phyloP scores from a whole-genome alignment of 2,888 invertebrate genomes.

The Psylliodes chrysocephalus region DNA sequence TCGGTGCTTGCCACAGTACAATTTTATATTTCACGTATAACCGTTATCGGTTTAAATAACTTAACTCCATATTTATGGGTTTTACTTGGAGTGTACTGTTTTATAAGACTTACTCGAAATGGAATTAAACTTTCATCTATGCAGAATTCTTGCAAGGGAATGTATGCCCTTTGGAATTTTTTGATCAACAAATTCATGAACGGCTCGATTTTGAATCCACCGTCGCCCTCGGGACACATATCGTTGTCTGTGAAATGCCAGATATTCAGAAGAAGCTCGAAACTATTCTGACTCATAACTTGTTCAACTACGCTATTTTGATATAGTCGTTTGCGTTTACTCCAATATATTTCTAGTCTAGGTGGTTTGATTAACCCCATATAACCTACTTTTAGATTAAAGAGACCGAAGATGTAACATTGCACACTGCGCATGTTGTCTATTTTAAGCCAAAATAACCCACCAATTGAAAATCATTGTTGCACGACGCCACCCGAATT shows the following conservation, averaged over 20 bases:
- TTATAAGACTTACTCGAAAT: conserved; percentile 20
- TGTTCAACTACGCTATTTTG: background rate
- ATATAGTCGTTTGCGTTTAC: background rate
- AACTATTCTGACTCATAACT: conserved; percentile 10
- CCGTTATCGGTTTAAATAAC: conserved; percentile 15
- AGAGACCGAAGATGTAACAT: no score
- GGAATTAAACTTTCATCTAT: conserved; percentile 26
- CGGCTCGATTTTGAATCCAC: background rate
- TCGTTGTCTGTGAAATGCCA: conserved; percentile 12
- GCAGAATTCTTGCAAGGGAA: conserved; percentile 14
- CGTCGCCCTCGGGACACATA: background rate
- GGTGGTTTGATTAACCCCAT: background rate
- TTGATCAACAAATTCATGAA: conserved; percentile 2
- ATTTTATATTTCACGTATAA: conserved; percentile 29
- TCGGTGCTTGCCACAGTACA: conserved; percentile 23
- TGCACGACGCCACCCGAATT: no score
- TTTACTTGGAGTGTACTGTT: conserved; percentile 27
- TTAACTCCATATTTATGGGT: background rate
- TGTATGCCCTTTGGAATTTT: conserved; percentile 17
- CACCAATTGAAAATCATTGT: no score
- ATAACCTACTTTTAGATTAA: no score
- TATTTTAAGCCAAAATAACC: no score
- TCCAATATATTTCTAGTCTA: background rate
- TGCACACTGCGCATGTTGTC: no score
- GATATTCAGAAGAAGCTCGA: background rate